A percentile compares a stretch with the other conserved stretches of the same genome.
These are phyloP conservation scores for Cataglyphis altisquamis DNA, from an alignment of 2,888 invertebrate genomes.

Conservation along the genomic window DNA sequence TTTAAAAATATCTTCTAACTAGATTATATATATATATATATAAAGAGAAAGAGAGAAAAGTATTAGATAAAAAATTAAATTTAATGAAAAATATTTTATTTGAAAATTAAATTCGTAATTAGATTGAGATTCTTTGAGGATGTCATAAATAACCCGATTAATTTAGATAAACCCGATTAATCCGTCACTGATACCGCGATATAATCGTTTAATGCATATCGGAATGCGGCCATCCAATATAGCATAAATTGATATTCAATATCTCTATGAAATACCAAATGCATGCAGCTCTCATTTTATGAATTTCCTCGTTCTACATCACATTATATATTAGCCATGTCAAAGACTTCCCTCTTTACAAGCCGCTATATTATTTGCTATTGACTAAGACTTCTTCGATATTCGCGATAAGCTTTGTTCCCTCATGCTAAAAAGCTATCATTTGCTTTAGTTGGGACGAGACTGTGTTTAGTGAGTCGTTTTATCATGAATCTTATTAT, in stretches of 20 bases:
- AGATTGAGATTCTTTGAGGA: neutral
- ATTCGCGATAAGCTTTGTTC: conserved; percentile 36
- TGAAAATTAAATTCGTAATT: neutral
- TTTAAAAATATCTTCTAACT: neutral
- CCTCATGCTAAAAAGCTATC: neutral
- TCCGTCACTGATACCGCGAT: neutral
- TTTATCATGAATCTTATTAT: neutral
- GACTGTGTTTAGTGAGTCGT: neutral
- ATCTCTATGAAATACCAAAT: conserved; percentile 31
- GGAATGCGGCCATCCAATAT: neutral
- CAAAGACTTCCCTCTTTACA: conserved; percentile 58
- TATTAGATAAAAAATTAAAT: neutral
- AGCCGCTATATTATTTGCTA: conserved; percentile 34
- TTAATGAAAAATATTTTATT: neutral
- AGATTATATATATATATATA: neutral
- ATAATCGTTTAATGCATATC: neutral
- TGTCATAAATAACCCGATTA: neutral
- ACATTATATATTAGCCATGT: neutral
- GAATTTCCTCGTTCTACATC: conserved; percentile 19
- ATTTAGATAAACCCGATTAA: neutral
- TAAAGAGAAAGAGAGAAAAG: neutral
- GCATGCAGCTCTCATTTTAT: conserved; percentile 28
- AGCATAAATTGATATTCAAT: conserved; percentile 55
- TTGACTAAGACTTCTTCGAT: conserved; percentile 1
- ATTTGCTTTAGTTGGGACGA: neutral